Percentiles rank a stretch among this genome's conserved stretches.
These are phyloP conservation scores for Tympanuchus pallidicinctus DNA, from an alignment of 2,113 vertebrate genomes.

Conservation along the genomic window DNA sequence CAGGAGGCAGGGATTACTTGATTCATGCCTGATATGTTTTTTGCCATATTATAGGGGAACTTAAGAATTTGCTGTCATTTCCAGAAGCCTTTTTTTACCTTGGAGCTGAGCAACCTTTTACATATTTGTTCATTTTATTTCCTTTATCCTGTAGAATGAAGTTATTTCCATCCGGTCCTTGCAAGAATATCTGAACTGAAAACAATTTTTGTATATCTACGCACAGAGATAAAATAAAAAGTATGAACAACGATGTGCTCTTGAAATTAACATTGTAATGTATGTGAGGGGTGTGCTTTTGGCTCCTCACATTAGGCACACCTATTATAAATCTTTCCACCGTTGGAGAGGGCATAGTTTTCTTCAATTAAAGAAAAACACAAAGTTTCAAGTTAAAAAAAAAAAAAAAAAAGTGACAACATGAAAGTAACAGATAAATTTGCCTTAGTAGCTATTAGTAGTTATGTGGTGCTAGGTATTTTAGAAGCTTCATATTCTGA, in stretches of 20 bases:
- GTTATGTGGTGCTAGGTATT: neutral
- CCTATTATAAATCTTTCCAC: neutral
- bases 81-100: neutral
- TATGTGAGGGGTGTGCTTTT: neutral
- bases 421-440: neutral
- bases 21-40: neutral
- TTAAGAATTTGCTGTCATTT: neutral
- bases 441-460: neutral
- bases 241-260: neutral
- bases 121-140: neutral
- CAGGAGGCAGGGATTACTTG: neutral
- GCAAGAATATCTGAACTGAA: neutral
- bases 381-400: neutral
- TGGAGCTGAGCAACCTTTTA: neutral
- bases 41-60: neutral
- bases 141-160: neutral
- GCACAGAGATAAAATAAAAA: neutral
- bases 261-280: neutral
- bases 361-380: neutral
- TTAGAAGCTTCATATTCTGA: neutral
- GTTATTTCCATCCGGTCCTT: neutral
- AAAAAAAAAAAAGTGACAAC: too few species aligned
- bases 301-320: neutral
- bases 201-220: neutral
- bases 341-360: neutral